Conservation (phyloP, 1,140 invertebrate genomes). For the Brachionus calyciflorus region DNA sequence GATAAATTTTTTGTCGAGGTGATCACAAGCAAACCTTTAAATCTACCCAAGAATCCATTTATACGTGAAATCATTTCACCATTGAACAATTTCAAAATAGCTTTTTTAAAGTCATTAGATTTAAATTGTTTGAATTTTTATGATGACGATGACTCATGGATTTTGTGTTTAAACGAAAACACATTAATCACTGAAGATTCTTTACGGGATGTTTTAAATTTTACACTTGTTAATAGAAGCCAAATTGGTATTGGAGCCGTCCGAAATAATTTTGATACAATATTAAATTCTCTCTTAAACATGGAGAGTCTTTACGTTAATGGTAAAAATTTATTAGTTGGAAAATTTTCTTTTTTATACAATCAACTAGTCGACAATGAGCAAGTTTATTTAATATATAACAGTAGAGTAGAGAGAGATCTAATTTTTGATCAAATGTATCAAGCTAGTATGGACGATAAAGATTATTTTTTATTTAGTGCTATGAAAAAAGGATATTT, state of each 20-base stretch:
- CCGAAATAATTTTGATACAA: constrained; percentile 93
- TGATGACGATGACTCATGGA: constrained; percentile 87
- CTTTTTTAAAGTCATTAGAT: constrained; percentile 82
- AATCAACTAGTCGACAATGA: too few relatives aligned
- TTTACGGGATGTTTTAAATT: constrained; percentile 84
- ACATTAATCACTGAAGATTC: constrained; percentile 88
- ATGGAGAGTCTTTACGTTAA: constrained; percentile 71
- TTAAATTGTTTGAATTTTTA: constrained; percentile 82
- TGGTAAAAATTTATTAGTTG: background rate
- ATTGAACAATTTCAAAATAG: constrained; percentile 49
- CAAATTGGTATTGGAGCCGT: constrained; percentile 95
- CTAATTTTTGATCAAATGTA: constrained; percentile 72
- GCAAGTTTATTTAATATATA: background rate
- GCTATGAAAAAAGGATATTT: constrained; percentile 65
- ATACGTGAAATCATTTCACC: constrained; percentile 81
- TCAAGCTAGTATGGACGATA: constrained; percentile 90
- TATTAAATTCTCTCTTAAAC: too few relatives aligned
- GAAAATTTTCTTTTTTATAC: too few relatives aligned
- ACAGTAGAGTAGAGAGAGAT: constrained; percentile 53
- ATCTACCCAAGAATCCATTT: constrained; percentile 66
- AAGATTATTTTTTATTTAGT: constrained; percentile 91
- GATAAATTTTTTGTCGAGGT: constrained; percentile 97
- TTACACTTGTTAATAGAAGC: constrained; percentile 87
- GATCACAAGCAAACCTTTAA: constrained; percentile 83
- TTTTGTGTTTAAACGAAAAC: constrained; percentile 95